Evolutionary conservation across 1,140 invertebrate genomes (phyloP).

Genomic region (Agraylea sexmaculata): DNA sequence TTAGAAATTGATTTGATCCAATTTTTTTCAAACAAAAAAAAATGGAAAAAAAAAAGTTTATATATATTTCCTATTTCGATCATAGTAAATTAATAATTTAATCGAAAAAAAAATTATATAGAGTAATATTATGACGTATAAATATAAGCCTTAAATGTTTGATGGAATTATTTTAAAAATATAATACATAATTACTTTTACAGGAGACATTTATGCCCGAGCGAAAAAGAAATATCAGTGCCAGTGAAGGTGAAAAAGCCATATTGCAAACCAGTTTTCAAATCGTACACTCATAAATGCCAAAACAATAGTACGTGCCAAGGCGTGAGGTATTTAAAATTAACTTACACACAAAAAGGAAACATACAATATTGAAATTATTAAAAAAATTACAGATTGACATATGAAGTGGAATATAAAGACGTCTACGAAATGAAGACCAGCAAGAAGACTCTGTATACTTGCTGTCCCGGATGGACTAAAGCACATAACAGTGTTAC

Average conservation of each 20-base stretch:
- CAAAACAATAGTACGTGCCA: conserved; percentile 39
- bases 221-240: conserved; percentile 33
- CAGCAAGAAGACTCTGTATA: conserved; percentile 32
- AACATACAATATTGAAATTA: conserved; percentile 6
- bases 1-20: too few relatives aligned
- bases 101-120: too few relatives aligned
- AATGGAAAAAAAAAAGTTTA: too few relatives aligned
- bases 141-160: too few relatives aligned
- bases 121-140: too few relatives aligned
- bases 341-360: conserved; percentile 10
- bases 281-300: conserved; percentile 37
- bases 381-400: conserved; percentile 25
- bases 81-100: too few relatives aligned
- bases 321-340: conserved; percentile 28
- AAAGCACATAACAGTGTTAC: conserved; percentile 40
- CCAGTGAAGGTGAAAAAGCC: conserved; percentile 40
- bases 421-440: conserved; percentile 38
- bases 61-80: too few relatives aligned
- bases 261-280: conserved; percentile 40
- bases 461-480: conserved; percentile 53
- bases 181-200: too few relatives aligned
- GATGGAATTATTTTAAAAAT: too few relatives aligned
- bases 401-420: conserved; percentile 39
- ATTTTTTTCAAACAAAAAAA: too few relatives aligned
- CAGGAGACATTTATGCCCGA: conserved; percentile 41